Evolutionary conservation across 2,797 vertebrate genomes (phyloP), one percentile per base, ranked within the genome.

Genomic region (Chloroceryle amazona): DNA sequence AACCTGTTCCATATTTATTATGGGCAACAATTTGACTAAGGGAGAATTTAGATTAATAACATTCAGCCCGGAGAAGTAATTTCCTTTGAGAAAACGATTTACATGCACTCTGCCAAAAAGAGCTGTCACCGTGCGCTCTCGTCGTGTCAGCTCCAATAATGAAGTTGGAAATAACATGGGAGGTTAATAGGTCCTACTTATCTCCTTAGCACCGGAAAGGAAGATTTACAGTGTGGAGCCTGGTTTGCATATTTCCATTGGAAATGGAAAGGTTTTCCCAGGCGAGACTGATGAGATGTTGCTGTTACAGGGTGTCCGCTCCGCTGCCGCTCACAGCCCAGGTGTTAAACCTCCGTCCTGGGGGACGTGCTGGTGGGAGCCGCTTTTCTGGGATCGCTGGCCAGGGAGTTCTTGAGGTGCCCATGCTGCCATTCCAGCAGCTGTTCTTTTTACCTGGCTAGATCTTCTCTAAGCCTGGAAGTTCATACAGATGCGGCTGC

Each of bases 1-100:
- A 97, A 98, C 98, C 98, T 98, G 98, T 98, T 99, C 98, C 98
- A 98, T 99, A 99, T 99, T 99, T 99, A 99, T 99, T 99, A 99
- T 96, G 98, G 99, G 99, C 98, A 99, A 99, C 99, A 99, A 98
- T 99, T 99, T 99, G 99, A 99, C 99, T 99, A 98, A 99, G 98
- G 98, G 98, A 99, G 99, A 99, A 99, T 99, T 99, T 99, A 99
- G 99, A 99, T 99, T 99, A 99, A 99, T 99, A 99, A 99, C 98
- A 98, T 98, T 98, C 98, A 98, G 99, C 98, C 99, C 93, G 88
- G 98, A 99, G 99, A 99, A 99, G 99, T 99, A 99, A 99, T 99
- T 99, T 99, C 99, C 99, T 99, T 99, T 98, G 99, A 98, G 98
- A 99, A 99, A 99, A 99, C 98, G 98, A 99, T 99, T 99, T 99